phyloP scores from a whole-genome alignment of 2,113 vertebrate genomes.

The Solenodon paradoxus region DNA sequence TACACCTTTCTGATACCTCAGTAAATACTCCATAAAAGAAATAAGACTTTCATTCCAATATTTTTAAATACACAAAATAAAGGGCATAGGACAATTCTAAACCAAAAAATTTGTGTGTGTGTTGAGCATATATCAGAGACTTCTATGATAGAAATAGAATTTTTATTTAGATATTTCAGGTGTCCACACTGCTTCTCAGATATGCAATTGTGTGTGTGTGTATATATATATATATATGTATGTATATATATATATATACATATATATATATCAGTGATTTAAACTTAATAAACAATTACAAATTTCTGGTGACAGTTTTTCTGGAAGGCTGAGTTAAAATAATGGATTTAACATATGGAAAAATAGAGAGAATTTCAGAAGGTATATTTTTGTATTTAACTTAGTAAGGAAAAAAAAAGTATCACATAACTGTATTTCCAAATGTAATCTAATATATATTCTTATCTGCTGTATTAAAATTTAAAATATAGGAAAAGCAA shows the following conservation, averaged over 20 bases:
- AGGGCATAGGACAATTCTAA: not conserved
- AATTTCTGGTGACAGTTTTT: not conserved
- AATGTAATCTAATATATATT: not conserved
- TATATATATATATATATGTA: too few species aligned
- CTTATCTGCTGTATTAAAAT: constrained; percentile 52
- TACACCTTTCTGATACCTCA: too few species aligned
- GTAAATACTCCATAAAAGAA: not conserved
- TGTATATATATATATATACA: too few species aligned
- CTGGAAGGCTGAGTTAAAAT: not conserved
- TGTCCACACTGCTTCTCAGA: not conserved
- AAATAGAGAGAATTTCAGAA: constrained; percentile 6
- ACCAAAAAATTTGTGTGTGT: too few species aligned
- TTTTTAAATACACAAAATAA: not conserved
- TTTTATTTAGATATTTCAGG: not conserved
- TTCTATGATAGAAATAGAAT: not conserved
- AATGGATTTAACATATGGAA: constrained; percentile 10
- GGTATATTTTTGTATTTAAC: not conserved
- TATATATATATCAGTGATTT: constrained; percentile 11
- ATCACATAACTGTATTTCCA: not conserved
- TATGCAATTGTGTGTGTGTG: too few species aligned
- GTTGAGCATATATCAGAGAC: not conserved
- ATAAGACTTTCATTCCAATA: not conserved
- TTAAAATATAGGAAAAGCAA: constrained; percentile 34
- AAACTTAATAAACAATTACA: not conserved
- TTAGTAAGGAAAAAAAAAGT: not conserved